Evolutionary conservation across 2,888 invertebrate species (phyloP).

Genomic region (Rhingia campestris): DNA sequence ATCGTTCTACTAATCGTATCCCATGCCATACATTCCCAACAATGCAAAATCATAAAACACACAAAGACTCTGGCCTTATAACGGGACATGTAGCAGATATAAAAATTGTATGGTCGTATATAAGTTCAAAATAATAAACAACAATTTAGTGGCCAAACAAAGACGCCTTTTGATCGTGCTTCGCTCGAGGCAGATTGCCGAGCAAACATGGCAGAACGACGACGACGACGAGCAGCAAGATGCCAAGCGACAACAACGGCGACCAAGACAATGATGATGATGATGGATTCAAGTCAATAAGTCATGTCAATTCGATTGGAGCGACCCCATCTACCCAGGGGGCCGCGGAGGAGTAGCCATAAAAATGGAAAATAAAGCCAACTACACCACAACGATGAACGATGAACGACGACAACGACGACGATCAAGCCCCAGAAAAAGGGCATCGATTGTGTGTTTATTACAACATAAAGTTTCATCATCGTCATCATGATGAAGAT

Average conservation of each 20-base stretch:
- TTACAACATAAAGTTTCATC: constrained; percentile 70
- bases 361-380: constrained; percentile 40
- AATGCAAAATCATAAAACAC: constrained; percentile 58
- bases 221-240: constrained; percentile 8
- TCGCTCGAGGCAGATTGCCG: neutral
- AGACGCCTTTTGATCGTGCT: constrained; percentile 63
- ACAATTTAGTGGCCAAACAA: constrained; percentile 57
- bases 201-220: constrained; percentile 18
- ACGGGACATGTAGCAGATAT: constrained; percentile 30
- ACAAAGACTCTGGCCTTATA: constrained; percentile 14
- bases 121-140: constrained; percentile 58
- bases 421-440: constrained; percentile 44
- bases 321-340: constrained; percentile 52
- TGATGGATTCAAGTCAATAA: constrained; percentile 73
- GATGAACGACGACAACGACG: constrained; percentile 7
- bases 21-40: constrained; percentile 15
- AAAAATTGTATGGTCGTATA: constrained; percentile 17
- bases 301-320: constrained; percentile 70
- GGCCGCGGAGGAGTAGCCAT: constrained; percentile 46
- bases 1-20: constrained; percentile 39
- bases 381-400: neutral
- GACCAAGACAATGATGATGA: constrained; percentile 47
- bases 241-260: constrained; percentile 7
- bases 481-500: constrained; percentile 67
- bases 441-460: constrained; percentile 73